Evolutionary conservation across 2,888 invertebrate genomes (phyloP).

Genomic region (Drosophila prostipennis): DNA sequence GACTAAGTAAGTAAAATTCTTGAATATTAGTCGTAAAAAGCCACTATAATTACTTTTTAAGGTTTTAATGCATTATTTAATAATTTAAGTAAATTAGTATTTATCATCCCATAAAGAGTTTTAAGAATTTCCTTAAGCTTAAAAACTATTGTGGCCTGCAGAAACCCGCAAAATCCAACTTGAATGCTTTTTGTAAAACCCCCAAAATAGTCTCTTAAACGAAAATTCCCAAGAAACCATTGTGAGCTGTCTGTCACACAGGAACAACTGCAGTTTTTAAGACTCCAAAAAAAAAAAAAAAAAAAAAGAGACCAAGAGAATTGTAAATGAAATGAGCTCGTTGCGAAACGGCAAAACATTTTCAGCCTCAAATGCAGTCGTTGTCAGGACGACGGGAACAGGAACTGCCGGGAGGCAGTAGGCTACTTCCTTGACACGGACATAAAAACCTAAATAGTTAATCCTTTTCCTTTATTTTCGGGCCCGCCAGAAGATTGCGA

Average conservation of each 20-base stretch:
- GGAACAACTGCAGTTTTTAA: conserved; percentile 2
- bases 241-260: conserved; percentile 17
- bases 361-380: conserved; percentile 35
- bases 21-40: too few species aligned
- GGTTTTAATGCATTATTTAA: not conserved
- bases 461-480: conserved; percentile 59
- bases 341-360: conserved; percentile 18
- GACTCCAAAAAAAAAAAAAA: conserved; percentile 11
- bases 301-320: conserved; percentile 8
- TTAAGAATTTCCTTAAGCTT: not conserved
- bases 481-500: conserved; percentile 54
- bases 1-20: too few species aligned
- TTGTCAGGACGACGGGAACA: conserved; percentile 28
- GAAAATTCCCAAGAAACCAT: conserved; percentile 20
- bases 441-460: conserved; percentile 68
- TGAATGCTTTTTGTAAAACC: conserved; percentile 1
- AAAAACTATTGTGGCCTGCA: not conserved
- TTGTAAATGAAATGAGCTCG: conserved; percentile 37
- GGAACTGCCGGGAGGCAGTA: conserved; percentile 20
- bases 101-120: not conserved
- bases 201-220: conserved; percentile 13
- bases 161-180: conserved; percentile 29
- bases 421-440: conserved; percentile 66
- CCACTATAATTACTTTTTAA: too few species aligned
- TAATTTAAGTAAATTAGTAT: not conserved